Evolutionary conservation across 1,140 invertebrate genomes (phyloP), one percentile per base, ranked within the genome.

Genomic region (Homalodisca vitripennis): DNA sequence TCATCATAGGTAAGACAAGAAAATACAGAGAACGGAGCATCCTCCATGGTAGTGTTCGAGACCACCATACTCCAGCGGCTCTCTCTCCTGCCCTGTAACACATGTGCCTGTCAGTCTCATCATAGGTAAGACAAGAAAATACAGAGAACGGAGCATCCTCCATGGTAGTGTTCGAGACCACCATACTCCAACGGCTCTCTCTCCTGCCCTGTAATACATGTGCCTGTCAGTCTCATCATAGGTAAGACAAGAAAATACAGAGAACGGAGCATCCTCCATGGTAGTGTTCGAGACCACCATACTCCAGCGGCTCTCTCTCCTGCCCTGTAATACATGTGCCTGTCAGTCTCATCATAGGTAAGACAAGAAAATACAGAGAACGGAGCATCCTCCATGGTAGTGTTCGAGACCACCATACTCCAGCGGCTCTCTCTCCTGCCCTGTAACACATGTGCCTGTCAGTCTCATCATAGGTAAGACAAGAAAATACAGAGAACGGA

Each of bases 11-110:
- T n/a, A n/a, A n/a, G n/a, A n/a, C n/a, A n/a, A n/a, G n/a, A n/a
- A n/a, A n/a, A n/a, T n/a, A n/a, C n/a, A n/a, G 88, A 87, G 31
- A 83, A 84, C 3, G 92, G 91, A 2, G 86, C 84, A 60, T 90
- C 86, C 82, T 97, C 95, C 71, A 88, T 85, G 1, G 96, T 98
- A 62, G 87, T 91, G 81, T 98, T 98, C 26, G 89, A 79, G 2
- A 93, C 94, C 2, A 95, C 88, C 91, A 98, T 93, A 74, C 94
- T 97, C 93, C 94, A 98, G 1, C 89, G 87, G 17, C 93, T 96
- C 76, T 94, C 91, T 55, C 92, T 84, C 1, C 88, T 85, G 12
- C 92, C 91, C 88, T 86, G 74, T 46, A 60, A 51, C 48, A 66
- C 3, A 47, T 29, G 29, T n/a, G 63, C 29, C n/a, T n/a, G n/a